These are phyloP conservation scores for Dynastes tityus DNA, from an alignment of 2,888 invertebrate genomes.

Conservation along the genomic window DNA sequence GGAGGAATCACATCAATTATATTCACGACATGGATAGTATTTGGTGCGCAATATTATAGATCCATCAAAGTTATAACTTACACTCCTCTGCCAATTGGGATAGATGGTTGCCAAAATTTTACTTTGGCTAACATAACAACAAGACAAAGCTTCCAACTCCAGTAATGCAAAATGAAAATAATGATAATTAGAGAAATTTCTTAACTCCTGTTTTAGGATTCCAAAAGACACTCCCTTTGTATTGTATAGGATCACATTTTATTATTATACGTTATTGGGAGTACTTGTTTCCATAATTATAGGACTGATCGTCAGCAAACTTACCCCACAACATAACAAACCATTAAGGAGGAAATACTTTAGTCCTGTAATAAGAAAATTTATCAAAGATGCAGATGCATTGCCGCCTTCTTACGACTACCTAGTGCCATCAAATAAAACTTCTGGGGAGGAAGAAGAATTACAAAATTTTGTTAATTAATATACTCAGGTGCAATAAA, in stretches of 20 bases:
- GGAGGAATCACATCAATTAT: constrained; percentile 53
- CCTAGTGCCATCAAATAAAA: not conserved
- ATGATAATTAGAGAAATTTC: too few species aligned
- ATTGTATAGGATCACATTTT: constrained; percentile 78
- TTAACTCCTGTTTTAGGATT: not conserved
- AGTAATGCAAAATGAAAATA: not conserved
- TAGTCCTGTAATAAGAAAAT: constrained; percentile 30
- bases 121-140: constrained; percentile 1
- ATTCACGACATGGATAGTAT: constrained; percentile 60
- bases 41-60: constrained; percentile 62
- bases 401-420: not conserved
- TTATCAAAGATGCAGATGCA: not conserved
- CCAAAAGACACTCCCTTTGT: constrained; percentile 64
- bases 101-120: constrained; percentile 52
- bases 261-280: constrained; percentile 79
- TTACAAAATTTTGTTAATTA: too few species aligned
- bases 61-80: constrained; percentile 55
- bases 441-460: not conserved
- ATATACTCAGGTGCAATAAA: too few species aligned
- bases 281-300: constrained; percentile 75
- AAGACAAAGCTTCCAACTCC: not conserved
- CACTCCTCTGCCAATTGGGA: constrained; percentile 62
- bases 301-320: constrained; percentile 76
- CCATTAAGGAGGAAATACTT: not conserved
- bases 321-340: constrained; percentile 71